Percentiles rank a stretch among this genome's conserved stretches.
These are phyloP conservation scores for Romanogobio albipinnatus DNA, from an alignment of 2,113 vertebrate species.

Conservation along the genomic window DNA sequence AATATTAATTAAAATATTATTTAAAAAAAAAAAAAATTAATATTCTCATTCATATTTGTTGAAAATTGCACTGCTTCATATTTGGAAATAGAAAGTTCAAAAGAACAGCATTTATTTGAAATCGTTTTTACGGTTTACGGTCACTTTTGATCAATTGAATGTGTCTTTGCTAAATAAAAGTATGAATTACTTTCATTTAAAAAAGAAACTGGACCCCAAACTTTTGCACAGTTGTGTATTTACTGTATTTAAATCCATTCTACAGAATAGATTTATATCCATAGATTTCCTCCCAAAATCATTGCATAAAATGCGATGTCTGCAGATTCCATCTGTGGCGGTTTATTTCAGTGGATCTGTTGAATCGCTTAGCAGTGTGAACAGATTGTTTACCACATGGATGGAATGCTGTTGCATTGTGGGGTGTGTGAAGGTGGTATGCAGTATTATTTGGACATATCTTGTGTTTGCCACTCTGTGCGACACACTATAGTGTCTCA, in stretches of 20 bases:
- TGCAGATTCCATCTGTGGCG: neutral
- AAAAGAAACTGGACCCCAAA: too few species aligned
- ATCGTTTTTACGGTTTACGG: too few species aligned
- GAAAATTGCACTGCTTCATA: neutral
- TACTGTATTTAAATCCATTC: neutral
- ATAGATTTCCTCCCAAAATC: neutral
- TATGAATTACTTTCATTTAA: neutral
- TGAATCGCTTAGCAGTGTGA: neutral
- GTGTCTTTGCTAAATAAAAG: neutral
- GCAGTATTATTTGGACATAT: neutral
- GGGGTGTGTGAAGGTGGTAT: neutral
- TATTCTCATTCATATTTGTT: neutral
- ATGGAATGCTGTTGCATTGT: slow-evolving; percentile 13
- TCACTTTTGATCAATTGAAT: neutral
- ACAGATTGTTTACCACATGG: neutral
- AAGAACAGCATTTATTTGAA: neutral
- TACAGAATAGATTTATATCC: neutral
- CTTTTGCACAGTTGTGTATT: neutral
- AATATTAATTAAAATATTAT: too few species aligned
- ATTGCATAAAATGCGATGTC: neutral
- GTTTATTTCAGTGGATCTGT: neutral
- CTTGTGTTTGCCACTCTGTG: neutral
- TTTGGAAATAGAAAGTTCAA: neutral
- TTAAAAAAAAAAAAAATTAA: too few species aligned
- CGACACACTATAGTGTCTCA: neutral